A percentile compares a stretch with the other conserved stretches of the same genome.
Evolutionary conservation across 1,140 invertebrate species (phyloP).

Genomic region (Drosophila rufa): DNA sequence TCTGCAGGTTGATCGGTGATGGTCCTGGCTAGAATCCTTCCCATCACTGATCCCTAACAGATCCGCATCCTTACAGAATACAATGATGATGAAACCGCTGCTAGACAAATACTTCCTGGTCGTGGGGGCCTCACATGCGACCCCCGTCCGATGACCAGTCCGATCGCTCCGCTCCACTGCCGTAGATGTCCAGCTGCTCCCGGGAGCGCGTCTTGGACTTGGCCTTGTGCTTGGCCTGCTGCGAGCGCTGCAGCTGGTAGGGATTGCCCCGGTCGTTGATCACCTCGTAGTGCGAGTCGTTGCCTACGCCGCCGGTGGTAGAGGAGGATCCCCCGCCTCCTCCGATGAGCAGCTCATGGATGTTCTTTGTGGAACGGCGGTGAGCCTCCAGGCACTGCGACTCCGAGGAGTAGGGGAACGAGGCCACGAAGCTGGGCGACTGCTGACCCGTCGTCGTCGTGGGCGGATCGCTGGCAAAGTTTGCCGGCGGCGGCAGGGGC

Average conservation of each 20-base stretch:
- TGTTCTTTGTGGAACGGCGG: constrained; percentile 82
- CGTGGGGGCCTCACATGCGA: constrained; percentile 65
- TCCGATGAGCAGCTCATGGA: constrained; percentile 85
- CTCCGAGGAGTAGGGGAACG: constrained; percentile 81
- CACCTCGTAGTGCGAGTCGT: constrained; percentile 62
- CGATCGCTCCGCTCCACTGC: constrained; percentile 48
- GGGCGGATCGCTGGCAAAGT: constrained; percentile 70
- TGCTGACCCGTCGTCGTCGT: constrained; percentile 34
- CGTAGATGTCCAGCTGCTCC: constrained; percentile 69
- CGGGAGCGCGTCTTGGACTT: constrained; percentile 66
- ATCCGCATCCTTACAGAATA: constrained; percentile 12
- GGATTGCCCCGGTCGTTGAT: constrained; percentile 61
- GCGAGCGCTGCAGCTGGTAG: constrained; percentile 56
- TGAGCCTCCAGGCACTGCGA: constrained; percentile 83
- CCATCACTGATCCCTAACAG: constrained; percentile 16
- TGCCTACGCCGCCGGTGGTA: not conserved
- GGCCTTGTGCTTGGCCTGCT: constrained; percentile 63
- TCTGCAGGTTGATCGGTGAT: not conserved
- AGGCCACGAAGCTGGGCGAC: constrained; percentile 76
- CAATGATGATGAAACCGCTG: constrained; percentile 51
- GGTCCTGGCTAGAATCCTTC: not conserved
- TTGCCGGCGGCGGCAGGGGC: constrained; percentile 59
- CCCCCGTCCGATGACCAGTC: constrained; percentile 74
- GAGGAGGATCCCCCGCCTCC: constrained; percentile 17
- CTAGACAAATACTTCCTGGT: constrained; percentile 68